Base-by-base conservation (phyloP, 2,888 invertebrate genomes). In the Incurvaria masculella region DNA sequence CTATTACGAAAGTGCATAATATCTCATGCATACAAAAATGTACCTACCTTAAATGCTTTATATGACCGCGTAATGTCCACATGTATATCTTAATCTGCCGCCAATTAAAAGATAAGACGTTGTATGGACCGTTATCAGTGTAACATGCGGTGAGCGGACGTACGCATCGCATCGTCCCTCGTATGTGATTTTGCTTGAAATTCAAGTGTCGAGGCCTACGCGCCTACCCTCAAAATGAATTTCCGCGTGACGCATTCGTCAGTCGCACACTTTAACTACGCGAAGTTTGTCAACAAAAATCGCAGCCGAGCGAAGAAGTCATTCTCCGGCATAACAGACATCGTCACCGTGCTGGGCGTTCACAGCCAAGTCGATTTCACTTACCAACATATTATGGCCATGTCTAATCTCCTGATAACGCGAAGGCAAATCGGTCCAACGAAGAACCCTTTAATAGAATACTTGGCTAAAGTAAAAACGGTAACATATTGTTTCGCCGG, bases 211-310 rank as follows among this genome's bases (percentile, higher is more conserved):
- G 4, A 23, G 23, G 23, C 23, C 23, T 23, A 23, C n/a, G 23
- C 10, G 23, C 11, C 33, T 33, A 14, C 8, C 8, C 33, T 33
- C 33, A 33, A 33, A 33, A 33, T 33, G 33, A 33, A 33, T 11
- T 11, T 33, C 14, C 33, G 33, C 14, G 33, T 76, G 52, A 69
- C 70, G 2, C 72, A 55, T 51, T 57, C 67, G 1, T 68, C 75
- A 4, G 64, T 72, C 27, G 64, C 72, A 3, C 72, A 76, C 49
- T 71, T 69, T 49, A 78, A 71, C 56, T 76, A 78, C 55, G 67
- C 72, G 6, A 67, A 71, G 50, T 69, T 75, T 50, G 55, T 76
- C 26, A 68, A 68, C 52, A 70, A 70, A 51, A 62, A 65, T 52
- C 63, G 68, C 41, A 26, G 63, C 67, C 5, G 1, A 60, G 65